Evolutionary conservation across 2,797 vertebrate genomes (phyloP).

Genomic region (Cyclura pinguis): DNA sequence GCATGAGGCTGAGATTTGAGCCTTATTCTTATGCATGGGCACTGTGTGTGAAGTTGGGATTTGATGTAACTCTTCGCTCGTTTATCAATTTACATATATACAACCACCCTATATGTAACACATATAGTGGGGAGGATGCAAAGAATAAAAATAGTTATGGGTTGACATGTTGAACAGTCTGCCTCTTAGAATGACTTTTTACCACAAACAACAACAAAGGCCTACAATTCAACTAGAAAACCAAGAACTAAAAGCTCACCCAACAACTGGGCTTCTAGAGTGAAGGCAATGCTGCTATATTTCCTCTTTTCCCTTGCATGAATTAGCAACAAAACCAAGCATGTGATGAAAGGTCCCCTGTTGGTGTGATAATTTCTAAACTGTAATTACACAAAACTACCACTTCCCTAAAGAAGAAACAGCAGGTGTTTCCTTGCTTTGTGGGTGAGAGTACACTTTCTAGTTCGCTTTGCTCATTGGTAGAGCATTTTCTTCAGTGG

Average conservation of each 20-base stretch:
- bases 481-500: neutral
- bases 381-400: constrained; percentile 6
- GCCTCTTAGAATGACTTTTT: too few species aligned
- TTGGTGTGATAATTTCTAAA: constrained; percentile 30
- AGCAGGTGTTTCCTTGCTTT: constrained; percentile 62
- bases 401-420: constrained; percentile 66
- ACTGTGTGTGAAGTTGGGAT: neutral
- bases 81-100: too few species aligned
- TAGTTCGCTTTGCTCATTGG: neutral
- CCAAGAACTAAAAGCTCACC: too few species aligned
- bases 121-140: too few species aligned
- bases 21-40: neutral
- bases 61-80: neutral
- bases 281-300: neutral
- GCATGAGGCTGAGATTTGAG: neutral
- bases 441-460: constrained; percentile 7
- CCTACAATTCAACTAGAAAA: too few species aligned
- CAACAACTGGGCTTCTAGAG: too few species aligned
- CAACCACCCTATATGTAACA: too few species aligned
- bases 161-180: too few species aligned
- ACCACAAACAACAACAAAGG: too few species aligned
- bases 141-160: too few species aligned
- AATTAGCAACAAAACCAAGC: constrained; percentile 20
- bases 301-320: constrained; percentile 14
- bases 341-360: constrained; percentile 4